Conservation (phyloP, 2,797 vertebrate species). For the Melanotaenia nigrans region DNA sequence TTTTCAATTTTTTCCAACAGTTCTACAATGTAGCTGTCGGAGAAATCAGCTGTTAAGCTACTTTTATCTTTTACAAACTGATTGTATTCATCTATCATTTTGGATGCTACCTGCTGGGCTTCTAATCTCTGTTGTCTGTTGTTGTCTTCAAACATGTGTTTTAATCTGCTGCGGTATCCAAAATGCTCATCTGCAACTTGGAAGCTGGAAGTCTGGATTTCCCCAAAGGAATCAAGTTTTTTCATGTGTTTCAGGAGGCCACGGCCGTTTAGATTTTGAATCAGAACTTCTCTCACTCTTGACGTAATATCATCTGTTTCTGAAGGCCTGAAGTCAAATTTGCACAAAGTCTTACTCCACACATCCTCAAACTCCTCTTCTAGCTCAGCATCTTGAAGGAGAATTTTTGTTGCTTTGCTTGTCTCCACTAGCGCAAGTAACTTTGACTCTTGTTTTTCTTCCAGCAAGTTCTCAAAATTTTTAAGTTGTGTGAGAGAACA, state of each 20-base stretch:
- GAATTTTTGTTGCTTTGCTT: constrained; percentile 58
- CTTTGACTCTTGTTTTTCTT: constrained; percentile 68
- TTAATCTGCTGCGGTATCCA: constrained; percentile 76
- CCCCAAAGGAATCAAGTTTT: constrained; percentile 48
- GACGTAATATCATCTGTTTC: constrained; percentile 68
- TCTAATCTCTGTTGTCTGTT: constrained; percentile 63
- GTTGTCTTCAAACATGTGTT: constrained; percentile 77
- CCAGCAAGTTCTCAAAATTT: constrained; percentile 65
- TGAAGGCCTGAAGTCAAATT: constrained; percentile 69
- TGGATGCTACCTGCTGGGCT: constrained; percentile 64
- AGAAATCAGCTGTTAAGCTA: constrained; percentile 68
- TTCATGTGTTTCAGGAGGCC: constrained; percentile 72
- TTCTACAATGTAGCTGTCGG: constrained; percentile 76
- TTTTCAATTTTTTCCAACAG: constrained; percentile 77
- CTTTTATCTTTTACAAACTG: constrained; percentile 72
- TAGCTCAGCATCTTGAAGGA: constrained; percentile 66
- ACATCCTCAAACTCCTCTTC: constrained; percentile 76
- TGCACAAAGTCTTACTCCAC: constrained; percentile 73
- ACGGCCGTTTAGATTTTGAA: constrained; percentile 68
- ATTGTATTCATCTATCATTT: constrained; percentile 69
- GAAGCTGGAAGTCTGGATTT: constrained; percentile 53
- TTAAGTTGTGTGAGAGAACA: constrained; percentile 67
- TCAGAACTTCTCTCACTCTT: constrained; percentile 69
- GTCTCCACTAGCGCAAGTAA: constrained; percentile 62
- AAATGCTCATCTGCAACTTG: constrained; percentile 74